A percentile compares a stretch with the other conserved stretches of the same genome.
phyloP scores from a whole-genome alignment of 2,888 invertebrate species.

The Brenthis hecate region DNA sequence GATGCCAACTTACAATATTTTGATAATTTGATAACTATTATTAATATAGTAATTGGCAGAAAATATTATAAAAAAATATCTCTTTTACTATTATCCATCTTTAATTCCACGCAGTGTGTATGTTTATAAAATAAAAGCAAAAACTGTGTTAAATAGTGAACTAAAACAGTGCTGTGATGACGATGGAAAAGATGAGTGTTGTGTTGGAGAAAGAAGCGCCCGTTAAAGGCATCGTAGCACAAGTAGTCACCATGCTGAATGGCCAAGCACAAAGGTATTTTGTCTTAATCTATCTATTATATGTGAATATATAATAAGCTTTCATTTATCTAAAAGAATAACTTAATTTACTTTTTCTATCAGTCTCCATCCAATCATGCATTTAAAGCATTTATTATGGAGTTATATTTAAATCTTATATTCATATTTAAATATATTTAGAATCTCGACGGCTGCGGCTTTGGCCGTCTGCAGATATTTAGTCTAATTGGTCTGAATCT shows the following conservation, averaged over 20 bases:
- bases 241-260: conserved; percentile 79
- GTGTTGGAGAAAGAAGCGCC: conserved; percentile 75
- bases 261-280: conserved; percentile 75
- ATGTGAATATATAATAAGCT: background rate
- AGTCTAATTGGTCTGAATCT: too few species aligned
- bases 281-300: background rate
- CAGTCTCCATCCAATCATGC: too few species aligned
- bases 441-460: background rate
- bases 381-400: too few species aligned
- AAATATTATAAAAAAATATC: background rate
- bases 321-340: too few species aligned
- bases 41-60: too few species aligned
- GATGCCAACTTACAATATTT: too few species aligned
- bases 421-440: background rate
- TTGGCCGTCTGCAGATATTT: too few species aligned
- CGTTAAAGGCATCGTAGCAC: conserved; percentile 76
- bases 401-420: background rate
- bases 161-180: conserved; percentile 55
- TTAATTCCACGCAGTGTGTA: background rate
- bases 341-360: too few species aligned
- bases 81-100: conserved; percentile 2
- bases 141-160: conserved; percentile 21
- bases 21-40: too few species aligned
- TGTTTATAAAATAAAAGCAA: background rate
- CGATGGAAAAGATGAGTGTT: conserved; percentile 66